Evolutionary conservation across 2,888 invertebrate species (phyloP), one percentile per base, ranked within the genome.

Genomic region (Synergus japonicus): DNA sequence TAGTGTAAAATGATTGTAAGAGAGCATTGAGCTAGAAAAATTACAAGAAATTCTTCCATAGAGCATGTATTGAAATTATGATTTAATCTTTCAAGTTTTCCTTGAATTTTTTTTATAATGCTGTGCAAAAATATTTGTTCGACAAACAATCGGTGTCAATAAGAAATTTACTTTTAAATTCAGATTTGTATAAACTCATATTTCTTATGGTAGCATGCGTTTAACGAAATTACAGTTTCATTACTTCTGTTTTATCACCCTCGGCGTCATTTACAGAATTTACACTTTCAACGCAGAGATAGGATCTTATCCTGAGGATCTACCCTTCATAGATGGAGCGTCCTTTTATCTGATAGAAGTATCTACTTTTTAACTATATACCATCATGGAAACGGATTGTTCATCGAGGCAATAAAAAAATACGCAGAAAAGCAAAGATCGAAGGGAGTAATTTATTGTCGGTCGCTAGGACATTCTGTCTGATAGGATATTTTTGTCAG

Each of bases 401-500:
- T 67, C 67, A 67, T 5, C 46, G 46, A 46, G 22, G 67, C 67
- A 44, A 44, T 67, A 18, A 44, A 67, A 67, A 65, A 67, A 66
- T 44, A 22, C 67, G 67, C 43, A 44, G 13, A 67, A 67, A 67
- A 67, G 46, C 44, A 13, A 46, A 46, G 46, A 67, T 67, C 67
- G 46, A 46, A 65, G 44, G 22, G 22, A 44, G 22, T 44, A 67
- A 67, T 46, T 67, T 67, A 67, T 67, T 44, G 43, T 44, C 46
- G 22, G 13, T 54, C 10, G 18, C 18, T 66, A 13, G 65, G 8
- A 65, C 41, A 46, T 4, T 12, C 46, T 44, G 66, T 44, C n/a
- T 67, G 66, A 49, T 69, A 29, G 29, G 81, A 76, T 83, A 83
- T 79, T 81, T 82, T 82, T 81, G 83, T 81, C 81, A 78, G 79